Evolutionary conservation across 53 echinoderm and acorn worm species (phyloP), one percentile per base, ranked within the genome.

Genomic region (Hippasteria phrygiana): DNA sequence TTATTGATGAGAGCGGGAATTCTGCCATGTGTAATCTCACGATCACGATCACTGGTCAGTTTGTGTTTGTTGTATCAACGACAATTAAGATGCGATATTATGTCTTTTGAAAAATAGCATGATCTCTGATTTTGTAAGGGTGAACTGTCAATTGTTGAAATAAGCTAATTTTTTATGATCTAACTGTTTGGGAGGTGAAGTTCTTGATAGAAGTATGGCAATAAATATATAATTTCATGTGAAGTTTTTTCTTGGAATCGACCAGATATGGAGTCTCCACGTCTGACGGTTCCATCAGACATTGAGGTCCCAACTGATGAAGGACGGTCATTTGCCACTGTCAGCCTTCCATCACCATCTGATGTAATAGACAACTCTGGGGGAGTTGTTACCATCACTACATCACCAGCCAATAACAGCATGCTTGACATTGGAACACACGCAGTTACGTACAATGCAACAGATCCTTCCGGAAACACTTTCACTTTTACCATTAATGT

Each of bases 381-480:
- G 22, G 72, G 72, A 7, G 41, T 34, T 13, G 72, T 72, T 14
- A 42, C 3, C 18, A 42, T 72, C 41, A 72, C 72, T 3, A 72
- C 72, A 24, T 72, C 72, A 39, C 72, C 40, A 12, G 72, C 20
- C 72, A 72, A 72, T n/a, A 72, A 72, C 72, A 72, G 72, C 40
- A 41, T 42, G 72, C 72, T 72, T n/a, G 24, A 18, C 9, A 72
- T 72, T 1, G 72, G 72, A 4, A 16, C 40, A 1, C 3, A 72
- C 5, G 41, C 40, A 22, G 37, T 72, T 18, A 42, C 10, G 17
- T 72, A 72, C 72, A 72, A 1, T 0, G 40, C 42, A 11, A 72
- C 72, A n/a, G 72, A 72, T 20, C 43, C 72, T 2, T 40, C 22
- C 16, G 72, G 42, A 7, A 72, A 72, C 24, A 6, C 7, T 4